A percentile compares a stretch with the other conserved stretches of the same genome.
Conservation (phyloP, 2,888 invertebrate genomes). For the Augiades crinisus region DNA sequence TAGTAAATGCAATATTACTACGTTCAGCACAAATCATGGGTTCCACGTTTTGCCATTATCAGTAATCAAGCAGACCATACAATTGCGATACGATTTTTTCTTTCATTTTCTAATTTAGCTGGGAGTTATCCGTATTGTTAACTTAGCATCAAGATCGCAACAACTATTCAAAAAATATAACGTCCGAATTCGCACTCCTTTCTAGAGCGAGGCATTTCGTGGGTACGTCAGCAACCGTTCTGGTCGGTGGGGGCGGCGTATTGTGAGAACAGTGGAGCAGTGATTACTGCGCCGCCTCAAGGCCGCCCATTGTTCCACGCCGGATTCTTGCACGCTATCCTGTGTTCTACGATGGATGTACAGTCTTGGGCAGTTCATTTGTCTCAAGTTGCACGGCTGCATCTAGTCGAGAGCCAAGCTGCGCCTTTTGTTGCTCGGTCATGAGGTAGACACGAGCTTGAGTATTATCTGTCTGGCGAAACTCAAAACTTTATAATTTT, state of each 20-base stretch:
- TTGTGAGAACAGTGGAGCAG: constrained; percentile 47
- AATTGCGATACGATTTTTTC: no score
- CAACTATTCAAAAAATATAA: neutral
- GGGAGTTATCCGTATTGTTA: no score
- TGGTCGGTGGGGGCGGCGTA: constrained; percentile 9
- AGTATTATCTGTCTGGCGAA: no score
- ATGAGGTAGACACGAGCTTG: no score
- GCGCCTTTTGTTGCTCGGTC: no score
- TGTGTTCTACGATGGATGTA: constrained; percentile 37
- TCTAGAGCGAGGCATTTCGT: neutral
- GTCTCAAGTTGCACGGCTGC: constrained; percentile 19
- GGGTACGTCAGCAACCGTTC: constrained; percentile 13
- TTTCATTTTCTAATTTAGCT: no score
- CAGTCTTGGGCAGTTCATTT: constrained; percentile 22
- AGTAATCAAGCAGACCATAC: no score
- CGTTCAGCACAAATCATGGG: no score
- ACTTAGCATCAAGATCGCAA: neutral
- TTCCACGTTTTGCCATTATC: no score
- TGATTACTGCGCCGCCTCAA: constrained; percentile 71
- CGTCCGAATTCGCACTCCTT: neutral
- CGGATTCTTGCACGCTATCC: constrained; percentile 64
- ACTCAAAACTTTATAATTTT: no score
- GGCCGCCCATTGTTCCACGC: constrained; percentile 71
- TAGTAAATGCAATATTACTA: no score
- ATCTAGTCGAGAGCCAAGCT: no score